Conservation (phyloP, 2,113 vertebrate genomes). For the Lonchura striata region DNA sequence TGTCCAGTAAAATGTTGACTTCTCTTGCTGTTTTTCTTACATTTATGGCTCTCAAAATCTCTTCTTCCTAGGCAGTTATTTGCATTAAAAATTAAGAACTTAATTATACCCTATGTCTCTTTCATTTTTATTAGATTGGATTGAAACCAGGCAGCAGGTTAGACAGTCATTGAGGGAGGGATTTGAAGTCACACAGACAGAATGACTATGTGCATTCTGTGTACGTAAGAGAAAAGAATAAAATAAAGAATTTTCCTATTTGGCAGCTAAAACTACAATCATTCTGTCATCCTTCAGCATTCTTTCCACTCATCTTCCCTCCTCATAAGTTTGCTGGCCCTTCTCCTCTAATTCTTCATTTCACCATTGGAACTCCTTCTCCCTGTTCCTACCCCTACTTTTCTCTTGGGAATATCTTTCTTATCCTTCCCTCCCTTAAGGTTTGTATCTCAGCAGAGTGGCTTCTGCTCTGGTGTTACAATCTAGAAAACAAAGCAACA, state of each 20-base stretch:
- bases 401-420: not conserved
- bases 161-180: not conserved
- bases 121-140: not conserved
- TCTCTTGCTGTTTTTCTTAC: not conserved
- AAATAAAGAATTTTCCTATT: not conserved
- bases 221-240: not conserved
- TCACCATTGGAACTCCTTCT: not conserved
- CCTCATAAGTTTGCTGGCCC: not conserved
- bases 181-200: not conserved
- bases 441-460: not conserved
- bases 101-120: not conserved
- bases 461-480: not conserved
- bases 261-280: not conserved
- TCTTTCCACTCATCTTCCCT: not conserved
- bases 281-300: not conserved
- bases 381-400: not conserved
- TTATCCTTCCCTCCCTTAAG: not conserved
- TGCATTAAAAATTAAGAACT: not conserved
- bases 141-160: not conserved
- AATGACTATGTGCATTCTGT: not conserved
- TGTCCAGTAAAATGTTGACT: not conserved
- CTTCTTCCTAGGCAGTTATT: not conserved
- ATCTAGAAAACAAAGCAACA: not conserved
- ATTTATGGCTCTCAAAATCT: not conserved
- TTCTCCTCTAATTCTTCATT: not conserved